phyloP scores from a whole-genome alignment of 2,888 invertebrate genomes.

The Enoplolaimus lenunculus region DNA sequence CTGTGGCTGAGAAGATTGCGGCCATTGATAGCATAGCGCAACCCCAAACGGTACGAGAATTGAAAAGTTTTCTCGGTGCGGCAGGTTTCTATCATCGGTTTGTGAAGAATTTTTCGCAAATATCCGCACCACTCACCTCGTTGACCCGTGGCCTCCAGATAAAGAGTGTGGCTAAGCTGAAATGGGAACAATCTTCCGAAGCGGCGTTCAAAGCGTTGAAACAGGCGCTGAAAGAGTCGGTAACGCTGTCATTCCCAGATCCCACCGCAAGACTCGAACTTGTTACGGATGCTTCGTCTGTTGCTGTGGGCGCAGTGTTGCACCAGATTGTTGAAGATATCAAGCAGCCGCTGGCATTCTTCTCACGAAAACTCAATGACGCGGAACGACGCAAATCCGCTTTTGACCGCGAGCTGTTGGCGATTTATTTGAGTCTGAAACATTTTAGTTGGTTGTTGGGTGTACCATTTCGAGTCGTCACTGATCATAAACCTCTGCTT shows the following conservation, averaged over 20 bases:
- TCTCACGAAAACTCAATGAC: neutral
- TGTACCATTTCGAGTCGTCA: neutral
- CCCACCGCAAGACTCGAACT: neutral
- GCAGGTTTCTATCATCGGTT: conserved; percentile 3
- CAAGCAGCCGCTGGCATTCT: neutral
- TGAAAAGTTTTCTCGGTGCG: neutral
- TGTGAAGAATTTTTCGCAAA: neutral
- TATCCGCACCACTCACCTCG: neutral
- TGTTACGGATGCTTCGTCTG: conserved; percentile 6
- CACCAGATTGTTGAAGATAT: neutral
- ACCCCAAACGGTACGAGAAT: neutral
- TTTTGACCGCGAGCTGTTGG: too few relatives aligned
- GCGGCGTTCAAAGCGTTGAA: neutral
- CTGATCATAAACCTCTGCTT: conserved; percentile 1
- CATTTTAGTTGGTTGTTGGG: conserved; percentile 10
- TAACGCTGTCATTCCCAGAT: neutral
- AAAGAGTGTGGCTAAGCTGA: neutral
- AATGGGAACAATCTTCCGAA: neutral
- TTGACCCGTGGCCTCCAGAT: neutral
- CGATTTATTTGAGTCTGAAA: too few relatives aligned
- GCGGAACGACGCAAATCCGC: neutral
- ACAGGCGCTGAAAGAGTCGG: neutral
- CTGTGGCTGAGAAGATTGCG: neutral
- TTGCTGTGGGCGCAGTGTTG: conserved; percentile 2
- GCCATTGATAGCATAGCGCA: neutral